Evolutionary conservation across 2,888 invertebrate species (phyloP), one percentile per base, ranked within the genome.

Genomic region (Amblyteles armatorius): DNA sequence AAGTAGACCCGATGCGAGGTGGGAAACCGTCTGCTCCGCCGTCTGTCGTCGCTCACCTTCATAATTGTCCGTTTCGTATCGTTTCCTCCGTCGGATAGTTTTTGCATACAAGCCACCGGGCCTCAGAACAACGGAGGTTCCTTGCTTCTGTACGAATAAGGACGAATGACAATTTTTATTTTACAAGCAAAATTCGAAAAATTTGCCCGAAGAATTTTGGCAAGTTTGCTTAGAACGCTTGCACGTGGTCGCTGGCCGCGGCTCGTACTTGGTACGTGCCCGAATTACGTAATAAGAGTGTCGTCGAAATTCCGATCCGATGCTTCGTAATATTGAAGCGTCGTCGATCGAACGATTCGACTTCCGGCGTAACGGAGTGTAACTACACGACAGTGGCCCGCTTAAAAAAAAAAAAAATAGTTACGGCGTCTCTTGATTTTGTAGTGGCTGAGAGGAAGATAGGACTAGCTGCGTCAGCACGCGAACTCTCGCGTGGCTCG

Each of bases 391-490:
- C 11, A 40, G 40, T 2, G 11, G 0, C 11, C 2, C 40, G 2
- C 11, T 11, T 40, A 11, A 11, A 40, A 40, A 40, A 40, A 33
- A 33, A 26, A 26, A 26, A 26, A 26, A 36, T 9, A 9, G 13
- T 3, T 44, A 5, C 22, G 57, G 9, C 0, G 22, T 52, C 52
- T 52, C 52, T 55, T n/a, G 69, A 16, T 48, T 48, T 19, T 16
- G 16, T 48, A 16, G 29, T 72, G 55, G 33, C 22, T 50, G 19
- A 11, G 40, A 26, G 4, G 36, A 16, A 16, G 5, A 57, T 4
- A 26, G 57, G 82, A 82, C 69, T 78, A 67, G 79, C 84, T 82
- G 79, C 79, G 68, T 87, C 73, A 81, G 69, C 79, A 65, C 67
- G 57, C 44, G 79, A 65, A 52, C 63, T 68, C 44, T 65, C 82